A percentile compares a stretch with the other conserved stretches of the same genome.
phyloP scores from a whole-genome alignment of 2,888 invertebrate genomes.

The Elmis aenea region DNA sequence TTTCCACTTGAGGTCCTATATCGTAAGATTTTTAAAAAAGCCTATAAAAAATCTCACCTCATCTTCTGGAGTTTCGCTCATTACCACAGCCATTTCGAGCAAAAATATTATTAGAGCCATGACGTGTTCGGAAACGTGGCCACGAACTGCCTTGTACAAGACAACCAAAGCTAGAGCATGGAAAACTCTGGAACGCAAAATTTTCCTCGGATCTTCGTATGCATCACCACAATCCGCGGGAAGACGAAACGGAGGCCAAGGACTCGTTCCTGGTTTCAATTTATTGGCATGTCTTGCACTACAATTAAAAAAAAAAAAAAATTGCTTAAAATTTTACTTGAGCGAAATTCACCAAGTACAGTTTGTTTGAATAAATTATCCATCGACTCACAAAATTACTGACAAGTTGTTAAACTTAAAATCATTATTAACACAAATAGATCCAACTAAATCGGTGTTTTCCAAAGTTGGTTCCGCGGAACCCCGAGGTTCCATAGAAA shows the following conservation, averaged over 20 bases:
- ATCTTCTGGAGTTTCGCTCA: constrained; percentile 45
- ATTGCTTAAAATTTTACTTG: neutral
- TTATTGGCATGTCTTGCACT: constrained; percentile 40
- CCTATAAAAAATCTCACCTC: constrained; percentile 36
- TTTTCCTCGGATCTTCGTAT: constrained; percentile 64
- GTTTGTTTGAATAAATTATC: neutral
- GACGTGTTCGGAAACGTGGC: constrained; percentile 79
- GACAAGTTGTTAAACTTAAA: too few relatives aligned
- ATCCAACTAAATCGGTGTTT: too few relatives aligned
- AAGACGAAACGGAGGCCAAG: constrained; percentile 78
- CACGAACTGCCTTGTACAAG: constrained; percentile 77
- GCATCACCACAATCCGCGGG: constrained; percentile 60
- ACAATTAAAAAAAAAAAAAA: constrained; percentile 13
- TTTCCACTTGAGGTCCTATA: neutral
- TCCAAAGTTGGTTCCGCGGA: too few relatives aligned
- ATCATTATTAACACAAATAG: too few relatives aligned
- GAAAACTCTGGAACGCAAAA: constrained; percentile 58
- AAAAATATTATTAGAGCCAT: constrained; percentile 82
- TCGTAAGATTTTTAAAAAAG: constrained; percentile 4
- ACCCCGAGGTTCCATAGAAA: too few relatives aligned
- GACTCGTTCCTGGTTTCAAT: constrained; percentile 40
- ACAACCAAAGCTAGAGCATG: constrained; percentile 75
- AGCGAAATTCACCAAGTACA: neutral
- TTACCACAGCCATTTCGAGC: constrained; percentile 72
- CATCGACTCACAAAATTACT: too few relatives aligned